Conservation (phyloP, 2,888 invertebrate species). For the Merodon equestris region DNA sequence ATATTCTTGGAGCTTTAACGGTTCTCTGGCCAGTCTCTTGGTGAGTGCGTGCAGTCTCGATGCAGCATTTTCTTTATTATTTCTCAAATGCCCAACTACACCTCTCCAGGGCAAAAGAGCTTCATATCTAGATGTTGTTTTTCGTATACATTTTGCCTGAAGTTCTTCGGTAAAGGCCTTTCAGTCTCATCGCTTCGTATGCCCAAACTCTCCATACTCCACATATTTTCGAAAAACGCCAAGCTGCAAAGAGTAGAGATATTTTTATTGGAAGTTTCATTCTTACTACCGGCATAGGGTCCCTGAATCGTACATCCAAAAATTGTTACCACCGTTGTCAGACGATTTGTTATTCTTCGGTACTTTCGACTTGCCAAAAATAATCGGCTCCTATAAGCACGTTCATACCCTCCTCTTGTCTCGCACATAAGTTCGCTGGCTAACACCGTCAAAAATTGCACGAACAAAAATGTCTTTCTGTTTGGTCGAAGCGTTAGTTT, state of each 20-base stretch:
- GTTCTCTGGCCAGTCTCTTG: slow-evolving; percentile 14
- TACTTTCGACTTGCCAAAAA: slow-evolving; percentile 5
- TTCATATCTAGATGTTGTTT: slow-evolving; percentile 11
- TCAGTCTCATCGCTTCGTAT: slow-evolving; percentile 6
- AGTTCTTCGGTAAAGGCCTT: slow-evolving; percentile 14
- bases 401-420: slow-evolving; percentile 9
- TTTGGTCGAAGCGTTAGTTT: not conserved
- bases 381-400: slow-evolving; percentile 10
- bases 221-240: slow-evolving; percentile 7
- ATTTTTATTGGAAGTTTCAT: not conserved
- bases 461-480: slow-evolving; percentile 10
- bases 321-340: slow-evolving; percentile 7
- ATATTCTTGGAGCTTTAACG: slow-evolving; percentile 16
- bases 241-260: slow-evolving; percentile 10
- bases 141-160: slow-evolving; percentile 8
- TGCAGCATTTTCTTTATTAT: slow-evolving; percentile 13
- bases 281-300: not conserved
- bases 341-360: not conserved
- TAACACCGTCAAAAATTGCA: slow-evolving; percentile 7
- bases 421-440: slow-evolving; percentile 1
- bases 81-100: not conserved
- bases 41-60: slow-evolving; percentile 17
- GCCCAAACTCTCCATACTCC: slow-evolving; percentile 5
- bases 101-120: slow-evolving; percentile 15
- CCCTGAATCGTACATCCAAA: slow-evolving; percentile 17